These are phyloP conservation scores for Tapirus terrestris DNA, from an alignment of 2,113 vertebrate species.

Conservation along the genomic window DNA sequence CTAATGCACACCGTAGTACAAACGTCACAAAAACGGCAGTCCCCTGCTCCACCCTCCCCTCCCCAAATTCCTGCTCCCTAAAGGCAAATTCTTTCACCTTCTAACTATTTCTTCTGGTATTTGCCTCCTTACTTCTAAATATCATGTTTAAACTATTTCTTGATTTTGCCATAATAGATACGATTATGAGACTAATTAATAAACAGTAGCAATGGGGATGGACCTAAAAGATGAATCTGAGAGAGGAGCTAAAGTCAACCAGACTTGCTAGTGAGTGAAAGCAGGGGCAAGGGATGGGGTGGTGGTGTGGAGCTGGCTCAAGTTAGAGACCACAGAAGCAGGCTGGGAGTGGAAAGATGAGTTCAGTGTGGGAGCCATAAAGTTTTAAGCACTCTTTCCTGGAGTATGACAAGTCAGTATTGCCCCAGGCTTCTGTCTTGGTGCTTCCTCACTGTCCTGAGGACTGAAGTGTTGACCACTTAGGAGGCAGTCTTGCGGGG, in stretches of 20 bases:
- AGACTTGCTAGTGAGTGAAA: not conserved
- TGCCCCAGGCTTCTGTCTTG: no score
- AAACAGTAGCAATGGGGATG: not conserved
- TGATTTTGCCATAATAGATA: not conserved
- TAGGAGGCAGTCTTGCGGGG: not conserved
- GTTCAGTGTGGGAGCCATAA: not conserved
- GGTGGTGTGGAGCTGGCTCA: no score
- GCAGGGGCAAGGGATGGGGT: fast-evolving
- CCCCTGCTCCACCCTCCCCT: not conserved
- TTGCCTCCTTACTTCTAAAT: not conserved
- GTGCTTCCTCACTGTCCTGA: not conserved
- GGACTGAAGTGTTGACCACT: not conserved
- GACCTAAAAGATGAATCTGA: not conserved
- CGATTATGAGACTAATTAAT: not conserved
- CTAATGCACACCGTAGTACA: not conserved
- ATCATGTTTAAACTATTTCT: not conserved
- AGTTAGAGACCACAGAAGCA: not conserved
- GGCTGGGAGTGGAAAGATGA: not conserved
- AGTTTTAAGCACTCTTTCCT: not conserved
- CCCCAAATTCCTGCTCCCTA: not conserved
- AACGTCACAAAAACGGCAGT: not conserved
- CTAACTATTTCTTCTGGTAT: not conserved
- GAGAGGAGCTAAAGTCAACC: not conserved
- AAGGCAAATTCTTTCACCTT: not conserved
- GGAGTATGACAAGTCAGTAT: not conserved